phyloP scores from a whole-genome alignment of 2,888 invertebrate genomes.

The Stenolophus ochropezus region DNA sequence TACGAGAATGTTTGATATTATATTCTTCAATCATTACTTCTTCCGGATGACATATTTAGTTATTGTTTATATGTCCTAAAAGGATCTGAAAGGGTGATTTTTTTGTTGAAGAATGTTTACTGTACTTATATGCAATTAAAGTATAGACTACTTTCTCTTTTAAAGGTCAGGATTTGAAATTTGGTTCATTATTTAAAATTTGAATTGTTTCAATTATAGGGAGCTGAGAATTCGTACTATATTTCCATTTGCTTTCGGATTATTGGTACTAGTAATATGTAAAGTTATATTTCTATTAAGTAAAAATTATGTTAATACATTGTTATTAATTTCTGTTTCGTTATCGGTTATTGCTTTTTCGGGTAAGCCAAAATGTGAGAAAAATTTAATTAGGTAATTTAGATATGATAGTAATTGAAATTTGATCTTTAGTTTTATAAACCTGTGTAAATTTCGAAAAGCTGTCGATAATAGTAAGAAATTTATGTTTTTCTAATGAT shows the following conservation, averaged over 20 bases:
- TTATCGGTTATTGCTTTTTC: slow-evolving; percentile 61
- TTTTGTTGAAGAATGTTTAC: background rate
- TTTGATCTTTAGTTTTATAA: background rate
- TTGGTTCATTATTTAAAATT: background rate
- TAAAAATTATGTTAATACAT: slow-evolving; percentile 57
- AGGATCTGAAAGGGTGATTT: background rate
- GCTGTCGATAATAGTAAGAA: too few relatives aligned
- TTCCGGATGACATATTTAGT: too few relatives aligned
- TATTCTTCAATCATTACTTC: too few relatives aligned
- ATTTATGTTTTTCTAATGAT: background rate
- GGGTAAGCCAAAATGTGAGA: slow-evolving; percentile 53
- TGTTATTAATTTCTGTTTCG: slow-evolving; percentile 62
- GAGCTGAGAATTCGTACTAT: too few relatives aligned
- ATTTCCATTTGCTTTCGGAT: background rate
- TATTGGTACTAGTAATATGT: slow-evolving; percentile 49
- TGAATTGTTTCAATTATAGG: slow-evolving; percentile 56
- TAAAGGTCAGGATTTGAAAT: background rate
- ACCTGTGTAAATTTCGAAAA: slow-evolving; percentile 3
- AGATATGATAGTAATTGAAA: too few relatives aligned
- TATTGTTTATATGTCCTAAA: too few relatives aligned
- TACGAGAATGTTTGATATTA: too few relatives aligned
- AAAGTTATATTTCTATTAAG: slow-evolving; percentile 59
- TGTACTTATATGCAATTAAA: background rate
- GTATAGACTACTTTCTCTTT: background rate
- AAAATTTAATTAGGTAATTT: slow-evolving; percentile 13